Conservation (phyloP, 2,797 vertebrate genomes). For the Prionace glauca region DNA sequence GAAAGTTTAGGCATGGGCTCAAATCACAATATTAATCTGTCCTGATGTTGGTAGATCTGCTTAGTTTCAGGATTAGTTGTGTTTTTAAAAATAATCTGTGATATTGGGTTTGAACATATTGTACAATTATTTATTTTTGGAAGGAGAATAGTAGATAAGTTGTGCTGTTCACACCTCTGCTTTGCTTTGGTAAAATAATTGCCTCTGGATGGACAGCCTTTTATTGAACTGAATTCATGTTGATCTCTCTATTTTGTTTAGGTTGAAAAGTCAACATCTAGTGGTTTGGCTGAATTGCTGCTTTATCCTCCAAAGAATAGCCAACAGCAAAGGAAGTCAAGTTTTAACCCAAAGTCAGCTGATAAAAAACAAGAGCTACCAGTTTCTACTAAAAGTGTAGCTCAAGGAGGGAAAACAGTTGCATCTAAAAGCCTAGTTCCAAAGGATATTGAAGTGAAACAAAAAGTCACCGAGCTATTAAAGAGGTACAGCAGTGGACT, state of each 20-base stretch:
- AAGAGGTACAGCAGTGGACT: slow-evolving; percentile 73
- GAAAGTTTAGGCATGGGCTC: background rate
- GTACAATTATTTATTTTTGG: slow-evolving; percentile 44
- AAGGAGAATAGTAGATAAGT: slow-evolving; percentile 47
- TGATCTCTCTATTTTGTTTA: slow-evolving; percentile 40
- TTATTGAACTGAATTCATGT: background rate
- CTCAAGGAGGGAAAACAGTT: slow-evolving; percentile 40
- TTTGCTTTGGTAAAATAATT: slow-evolving; percentile 41
- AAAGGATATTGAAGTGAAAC: slow-evolving; percentile 56
- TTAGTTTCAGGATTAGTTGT: background rate
- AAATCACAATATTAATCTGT: background rate
- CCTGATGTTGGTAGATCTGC: background rate
- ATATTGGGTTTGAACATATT: background rate
- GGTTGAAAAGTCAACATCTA: slow-evolving; percentile 56
- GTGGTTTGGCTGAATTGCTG: slow-evolving; percentile 58
- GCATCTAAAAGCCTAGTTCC: slow-evolving; percentile 42
- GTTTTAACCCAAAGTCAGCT: slow-evolving; percentile 48
- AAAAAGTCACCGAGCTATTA: slow-evolving; percentile 72
- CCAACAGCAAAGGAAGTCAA: slow-evolving; percentile 43
- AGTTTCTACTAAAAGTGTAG: slow-evolving; percentile 43
- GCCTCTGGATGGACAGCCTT: slow-evolving; percentile 3
- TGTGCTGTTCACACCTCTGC: slow-evolving; percentile 41
- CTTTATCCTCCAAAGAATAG: slow-evolving; percentile 68
- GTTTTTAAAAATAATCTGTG: background rate
- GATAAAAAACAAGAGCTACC: slow-evolving; percentile 41